Conservation (phyloP, 1,140 invertebrate genomes). For the Holotrichia oblita region DNA sequence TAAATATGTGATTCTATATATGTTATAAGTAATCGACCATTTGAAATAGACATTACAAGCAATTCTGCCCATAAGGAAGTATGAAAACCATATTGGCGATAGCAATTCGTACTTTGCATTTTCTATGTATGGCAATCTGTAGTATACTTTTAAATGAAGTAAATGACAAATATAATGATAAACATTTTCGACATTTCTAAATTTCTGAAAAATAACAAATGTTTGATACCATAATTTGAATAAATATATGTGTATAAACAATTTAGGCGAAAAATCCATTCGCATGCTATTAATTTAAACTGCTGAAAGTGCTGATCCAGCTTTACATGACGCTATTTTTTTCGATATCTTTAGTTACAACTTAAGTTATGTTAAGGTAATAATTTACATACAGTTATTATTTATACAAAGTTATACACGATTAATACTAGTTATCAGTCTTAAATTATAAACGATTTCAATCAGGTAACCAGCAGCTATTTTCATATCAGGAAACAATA, state of each 20-base stretch:
- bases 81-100: no score
- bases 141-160: not conserved
- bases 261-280: not conserved
- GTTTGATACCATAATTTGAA: not conserved
- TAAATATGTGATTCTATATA: no score
- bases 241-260: constrained; percentile 1
- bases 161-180: not conserved
- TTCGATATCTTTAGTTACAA: constrained; percentile 21
- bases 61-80: no score
- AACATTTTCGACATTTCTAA: not conserved
- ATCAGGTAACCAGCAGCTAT: constrained; percentile 37
- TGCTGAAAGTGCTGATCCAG: constrained; percentile 19
- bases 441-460: constrained; percentile 35
- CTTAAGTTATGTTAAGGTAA: constrained; percentile 17
- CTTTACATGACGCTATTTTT: constrained; percentile 11
- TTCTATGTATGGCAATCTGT: not conserved
- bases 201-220: not conserved
- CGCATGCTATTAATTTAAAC: not conserved
- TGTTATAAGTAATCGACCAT: no score
- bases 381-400: not conserved
- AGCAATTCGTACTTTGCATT: constrained; percentile 1
- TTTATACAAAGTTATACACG: constrained; percentile 32
- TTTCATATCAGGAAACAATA: constrained; percentile 12
- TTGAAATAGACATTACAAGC: no score
- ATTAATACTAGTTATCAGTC: constrained; percentile 40